Conservation (phyloP, 2,888 invertebrate genomes). For the Liopterus haemorrhoidalis region DNA sequence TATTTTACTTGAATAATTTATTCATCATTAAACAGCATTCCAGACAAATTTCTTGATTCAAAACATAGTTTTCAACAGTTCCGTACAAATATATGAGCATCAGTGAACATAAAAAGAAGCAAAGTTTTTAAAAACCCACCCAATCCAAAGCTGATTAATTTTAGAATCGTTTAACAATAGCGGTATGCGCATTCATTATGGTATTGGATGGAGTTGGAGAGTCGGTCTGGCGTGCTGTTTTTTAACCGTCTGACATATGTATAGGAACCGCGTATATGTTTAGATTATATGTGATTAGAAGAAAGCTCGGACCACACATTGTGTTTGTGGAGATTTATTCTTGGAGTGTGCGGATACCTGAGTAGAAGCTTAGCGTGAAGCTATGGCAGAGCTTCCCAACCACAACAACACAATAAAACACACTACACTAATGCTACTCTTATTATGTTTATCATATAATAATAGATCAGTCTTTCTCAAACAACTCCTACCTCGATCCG, state of each 20-base stretch:
- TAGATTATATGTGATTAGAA: conserved; percentile 27
- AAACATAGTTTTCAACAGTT: background rate
- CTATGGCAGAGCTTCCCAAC: too few species aligned
- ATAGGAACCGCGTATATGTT: conserved; percentile 24
- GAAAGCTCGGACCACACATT: conserved; percentile 33
- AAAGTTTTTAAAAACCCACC: background rate
- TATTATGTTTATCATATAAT: too few species aligned
- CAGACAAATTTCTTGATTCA: background rate
- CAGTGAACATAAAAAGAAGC: background rate
- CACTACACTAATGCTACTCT: too few species aligned
- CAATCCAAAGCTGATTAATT: conserved; percentile 11
- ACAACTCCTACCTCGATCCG: too few species aligned
- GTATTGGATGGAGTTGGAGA: conserved; percentile 7
- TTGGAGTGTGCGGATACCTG: conserved; percentile 30
- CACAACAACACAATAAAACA: too few species aligned
- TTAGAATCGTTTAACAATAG: conserved; percentile 15
- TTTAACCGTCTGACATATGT: conserved; percentile 23
- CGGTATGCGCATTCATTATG: conserved; percentile 11
- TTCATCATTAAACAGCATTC: too few species aligned
- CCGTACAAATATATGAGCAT: background rate
- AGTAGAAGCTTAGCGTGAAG: conserved; percentile 22
- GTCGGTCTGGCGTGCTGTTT: conserved; percentile 12
- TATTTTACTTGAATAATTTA: too few species aligned
- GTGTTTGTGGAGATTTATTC: conserved; percentile 32
- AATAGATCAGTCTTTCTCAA: too few species aligned